phyloP scores from a whole-genome alignment of 2,888 invertebrate species.

The Hypsopygia costalis region DNA sequence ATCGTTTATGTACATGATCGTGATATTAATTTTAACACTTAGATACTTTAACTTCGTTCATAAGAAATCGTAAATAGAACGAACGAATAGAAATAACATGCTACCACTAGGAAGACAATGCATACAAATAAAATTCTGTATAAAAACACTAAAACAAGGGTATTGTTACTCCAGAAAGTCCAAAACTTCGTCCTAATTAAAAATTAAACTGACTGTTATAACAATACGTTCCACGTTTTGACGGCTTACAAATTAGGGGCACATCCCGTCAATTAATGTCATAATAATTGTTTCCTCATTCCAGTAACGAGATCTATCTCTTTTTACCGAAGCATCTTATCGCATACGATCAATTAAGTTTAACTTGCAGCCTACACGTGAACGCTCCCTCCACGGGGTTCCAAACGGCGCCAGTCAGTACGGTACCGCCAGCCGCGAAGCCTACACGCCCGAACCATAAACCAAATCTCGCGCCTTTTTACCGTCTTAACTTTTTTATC shows the following conservation, averaged over 20 bases:
- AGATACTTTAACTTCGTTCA: background rate
- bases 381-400: constrained; percentile 31
- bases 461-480: constrained; percentile 39
- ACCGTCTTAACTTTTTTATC: constrained; percentile 12
- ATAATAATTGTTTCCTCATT: constrained; percentile 27
- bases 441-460: constrained; percentile 45
- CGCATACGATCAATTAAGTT: constrained; percentile 59
- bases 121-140: no score
- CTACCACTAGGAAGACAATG: no score
- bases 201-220: no score
- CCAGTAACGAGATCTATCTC: constrained; percentile 20
- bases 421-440: constrained; percentile 65
- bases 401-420: constrained; percentile 58
- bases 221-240: no score
- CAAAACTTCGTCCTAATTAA: no score
- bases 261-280: constrained; percentile 15
- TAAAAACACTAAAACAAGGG: no score
- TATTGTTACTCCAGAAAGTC: no score
- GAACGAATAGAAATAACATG: no score
- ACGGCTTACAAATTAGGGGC: no score
- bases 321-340: constrained; percentile 38
- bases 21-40: constrained; percentile 3
- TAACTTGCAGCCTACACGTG: constrained; percentile 53
- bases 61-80: background rate
- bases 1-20: background rate